A percentile compares a stretch with the other conserved stretches of the same genome.
These are phyloP conservation scores for Epinotia brunnichana DNA, from an alignment of 2,888 invertebrate species.

Conservation along the genomic window DNA sequence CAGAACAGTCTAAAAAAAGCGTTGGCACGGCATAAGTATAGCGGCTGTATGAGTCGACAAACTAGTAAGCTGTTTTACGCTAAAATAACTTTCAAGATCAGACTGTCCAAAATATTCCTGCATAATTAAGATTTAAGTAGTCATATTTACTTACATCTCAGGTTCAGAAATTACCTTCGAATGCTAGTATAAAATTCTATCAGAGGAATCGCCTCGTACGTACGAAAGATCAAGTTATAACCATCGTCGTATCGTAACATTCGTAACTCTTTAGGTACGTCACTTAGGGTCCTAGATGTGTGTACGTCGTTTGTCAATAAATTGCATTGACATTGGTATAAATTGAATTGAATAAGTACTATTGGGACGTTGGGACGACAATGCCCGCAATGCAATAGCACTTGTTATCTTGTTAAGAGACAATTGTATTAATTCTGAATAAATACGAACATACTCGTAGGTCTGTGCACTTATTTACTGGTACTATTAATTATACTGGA, in stretches of 20 bases:
- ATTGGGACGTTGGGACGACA: conserved; percentile 11
- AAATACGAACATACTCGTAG: background rate
- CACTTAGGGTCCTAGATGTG: background rate
- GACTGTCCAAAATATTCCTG: too few relatives aligned
- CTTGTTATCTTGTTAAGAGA: conserved; percentile 17
- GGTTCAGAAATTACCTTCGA: too few relatives aligned
- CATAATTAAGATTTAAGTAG: too few relatives aligned
- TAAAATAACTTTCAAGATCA: background rate
- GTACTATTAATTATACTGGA: background rate
- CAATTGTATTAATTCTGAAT: background rate
- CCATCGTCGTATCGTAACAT: background rate
- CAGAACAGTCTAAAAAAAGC: background rate
- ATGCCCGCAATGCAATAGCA: conserved; percentile 33
- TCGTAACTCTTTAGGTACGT: background rate
- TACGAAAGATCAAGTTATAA: background rate
- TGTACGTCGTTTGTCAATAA: background rate
- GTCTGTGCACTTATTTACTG: background rate
- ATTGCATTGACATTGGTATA: conserved; percentile 14
- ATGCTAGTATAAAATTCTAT: too few relatives aligned
- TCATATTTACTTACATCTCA: too few relatives aligned
- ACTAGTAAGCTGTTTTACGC: background rate
- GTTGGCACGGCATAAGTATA: too few relatives aligned
- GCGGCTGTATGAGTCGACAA: background rate
- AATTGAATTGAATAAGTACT: conserved; percentile 27
- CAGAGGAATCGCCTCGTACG: background rate